Conservation (phyloP, 1,140 invertebrate species). For the Pseudomyrmex pallidus region DNA sequence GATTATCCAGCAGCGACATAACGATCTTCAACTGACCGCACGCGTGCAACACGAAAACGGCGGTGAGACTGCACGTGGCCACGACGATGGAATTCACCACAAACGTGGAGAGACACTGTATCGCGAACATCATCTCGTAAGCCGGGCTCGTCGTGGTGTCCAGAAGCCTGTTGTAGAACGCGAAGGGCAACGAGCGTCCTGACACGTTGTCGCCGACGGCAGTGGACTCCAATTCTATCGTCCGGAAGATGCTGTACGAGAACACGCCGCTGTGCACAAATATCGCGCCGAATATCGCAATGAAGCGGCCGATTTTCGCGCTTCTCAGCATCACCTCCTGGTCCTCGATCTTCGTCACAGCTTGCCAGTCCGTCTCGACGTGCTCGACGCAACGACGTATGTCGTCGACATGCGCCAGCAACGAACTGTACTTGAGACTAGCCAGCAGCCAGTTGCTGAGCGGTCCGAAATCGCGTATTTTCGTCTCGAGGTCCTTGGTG, state of each 20-base stretch:
- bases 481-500: neutral
- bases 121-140: slow-evolving; percentile 63
- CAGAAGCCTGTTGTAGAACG: slow-evolving; percentile 33
- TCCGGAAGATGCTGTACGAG: slow-evolving; percentile 12
- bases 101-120: slow-evolving; percentile 62
- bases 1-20: slow-evolving; percentile 52
- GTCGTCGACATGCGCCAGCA: slow-evolving; percentile 47
- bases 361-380: slow-evolving; percentile 61
- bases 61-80: slow-evolving; percentile 58
- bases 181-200: slow-evolving; percentile 36
- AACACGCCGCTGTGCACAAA: slow-evolving; percentile 58
- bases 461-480: slow-evolving; percentile 48
- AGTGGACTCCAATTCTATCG: neutral
- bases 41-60: slow-evolving; percentile 67
- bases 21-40: slow-evolving; percentile 68
- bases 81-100: slow-evolving; percentile 59
- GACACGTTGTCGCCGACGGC: slow-evolving; percentile 42
- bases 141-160: slow-evolving; percentile 37
- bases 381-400: slow-evolving; percentile 63
- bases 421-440: slow-evolving; percentile 43
- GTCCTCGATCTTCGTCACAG: slow-evolving; percentile 19
- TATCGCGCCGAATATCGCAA: slow-evolving; percentile 6
- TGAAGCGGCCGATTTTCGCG: slow-evolving; percentile 45
- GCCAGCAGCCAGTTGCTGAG: slow-evolving; percentile 61
- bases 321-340: slow-evolving; percentile 56